Conservation (phyloP, 2,113 vertebrate genomes). For the Cynocephalus volans region DNA sequence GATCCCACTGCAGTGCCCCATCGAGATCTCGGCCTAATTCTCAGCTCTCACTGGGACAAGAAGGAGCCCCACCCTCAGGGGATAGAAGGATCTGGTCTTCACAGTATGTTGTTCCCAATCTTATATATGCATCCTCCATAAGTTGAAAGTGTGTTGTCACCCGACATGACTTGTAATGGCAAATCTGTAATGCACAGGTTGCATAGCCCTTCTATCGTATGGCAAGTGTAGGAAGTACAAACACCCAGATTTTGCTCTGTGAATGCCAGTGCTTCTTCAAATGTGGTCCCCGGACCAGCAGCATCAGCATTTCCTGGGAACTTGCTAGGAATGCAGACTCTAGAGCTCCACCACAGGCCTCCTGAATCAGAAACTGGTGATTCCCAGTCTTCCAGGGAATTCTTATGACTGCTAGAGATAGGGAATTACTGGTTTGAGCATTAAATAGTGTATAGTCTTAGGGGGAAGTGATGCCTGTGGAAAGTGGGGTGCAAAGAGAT, state of each 20-base stretch:
- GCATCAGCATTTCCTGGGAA: background rate
- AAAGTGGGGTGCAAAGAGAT: background rate
- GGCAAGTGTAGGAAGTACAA: slow-evolving; percentile 32
- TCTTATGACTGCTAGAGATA: background rate
- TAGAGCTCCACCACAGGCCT: background rate
- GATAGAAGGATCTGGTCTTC: background rate
- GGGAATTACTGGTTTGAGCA: background rate
- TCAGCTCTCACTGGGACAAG: background rate
- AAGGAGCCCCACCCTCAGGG: background rate
- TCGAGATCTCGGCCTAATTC: background rate
- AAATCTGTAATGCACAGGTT: background rate
- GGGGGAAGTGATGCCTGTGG: background rate
- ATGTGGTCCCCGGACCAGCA: background rate
- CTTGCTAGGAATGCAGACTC: background rate
- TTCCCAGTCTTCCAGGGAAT: background rate
- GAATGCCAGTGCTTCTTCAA: background rate
- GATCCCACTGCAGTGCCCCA: background rate
- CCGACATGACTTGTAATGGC: background rate
- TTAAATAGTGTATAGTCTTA: background rate
- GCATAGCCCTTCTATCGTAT: background rate
- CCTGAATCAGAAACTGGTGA: background rate
- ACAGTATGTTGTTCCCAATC: background rate
- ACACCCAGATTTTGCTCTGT: background rate
- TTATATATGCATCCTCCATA: background rate
- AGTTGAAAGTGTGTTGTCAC: background rate